phyloP scores from a whole-genome alignment of 1,140 invertebrate genomes.

The Pogonomyrmex californicus region DNA sequence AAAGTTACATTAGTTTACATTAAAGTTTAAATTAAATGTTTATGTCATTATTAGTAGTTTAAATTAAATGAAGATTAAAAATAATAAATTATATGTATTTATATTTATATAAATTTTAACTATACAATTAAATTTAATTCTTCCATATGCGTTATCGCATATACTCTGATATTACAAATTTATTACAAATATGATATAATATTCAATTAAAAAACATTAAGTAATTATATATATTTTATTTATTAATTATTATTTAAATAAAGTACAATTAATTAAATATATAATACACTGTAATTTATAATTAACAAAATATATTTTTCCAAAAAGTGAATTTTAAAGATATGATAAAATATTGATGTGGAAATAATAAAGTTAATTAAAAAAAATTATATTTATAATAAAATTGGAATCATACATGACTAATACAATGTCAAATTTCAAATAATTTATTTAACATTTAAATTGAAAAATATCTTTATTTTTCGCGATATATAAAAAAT shows the following conservation, averaged over 20 bases:
- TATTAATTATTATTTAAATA: neutral
- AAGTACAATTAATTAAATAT: neutral
- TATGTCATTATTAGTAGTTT: neutral
- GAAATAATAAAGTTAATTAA: constrained; percentile 19
- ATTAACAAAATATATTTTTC: constrained; percentile 38
- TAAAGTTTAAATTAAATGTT: neutral
- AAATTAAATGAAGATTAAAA: neutral
- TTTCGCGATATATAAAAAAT: neutral
- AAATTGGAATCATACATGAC: neutral
- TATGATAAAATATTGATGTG: constrained; percentile 12
- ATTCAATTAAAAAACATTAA: constrained; percentile 17
- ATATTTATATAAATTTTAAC: too few relatives aligned
- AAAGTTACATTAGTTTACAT: neutral
- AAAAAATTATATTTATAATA: too few relatives aligned
- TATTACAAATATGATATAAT: neutral
- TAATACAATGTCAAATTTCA: constrained; percentile 1
- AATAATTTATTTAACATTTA: neutral
- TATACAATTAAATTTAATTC: constrained; percentile 1
- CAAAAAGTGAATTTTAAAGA: constrained; percentile 33
- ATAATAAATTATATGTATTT: neutral
- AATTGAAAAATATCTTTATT: neutral
- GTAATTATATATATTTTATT: constrained; percentile 3
- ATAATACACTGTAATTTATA: neutral
- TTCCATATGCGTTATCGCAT: neutral
- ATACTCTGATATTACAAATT: neutral